A percentile compares a stretch with the other conserved stretches of the same genome.
These are phyloP conservation scores for Protonemura montana DNA, from an alignment of 2,888 invertebrate genomes.

Conservation along the genomic window DNA sequence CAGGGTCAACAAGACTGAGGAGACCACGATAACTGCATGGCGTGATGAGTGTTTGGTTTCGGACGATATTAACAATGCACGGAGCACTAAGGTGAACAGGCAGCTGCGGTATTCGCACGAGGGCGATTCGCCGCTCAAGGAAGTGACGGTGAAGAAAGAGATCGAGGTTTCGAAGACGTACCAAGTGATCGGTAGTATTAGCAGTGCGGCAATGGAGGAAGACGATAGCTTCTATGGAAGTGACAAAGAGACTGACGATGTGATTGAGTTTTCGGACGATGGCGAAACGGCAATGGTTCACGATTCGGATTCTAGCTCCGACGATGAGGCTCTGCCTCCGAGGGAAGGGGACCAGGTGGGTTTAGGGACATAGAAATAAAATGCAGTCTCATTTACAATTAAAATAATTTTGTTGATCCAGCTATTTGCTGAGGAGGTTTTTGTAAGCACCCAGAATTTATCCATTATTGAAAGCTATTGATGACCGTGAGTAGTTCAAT, in stretches of 20 bases:
- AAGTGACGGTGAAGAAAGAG: constrained; percentile 54
- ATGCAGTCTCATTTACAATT: background rate
- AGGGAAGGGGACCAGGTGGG: constrained; percentile 48
- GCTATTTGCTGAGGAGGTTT: background rate
- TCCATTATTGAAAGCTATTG: too few relatives aligned
- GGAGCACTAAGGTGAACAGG: constrained; percentile 14
- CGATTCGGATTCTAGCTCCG: constrained; percentile 54
- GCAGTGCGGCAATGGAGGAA: constrained; percentile 56
- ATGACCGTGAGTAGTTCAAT: background rate
- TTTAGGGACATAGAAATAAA: constrained; percentile 9
- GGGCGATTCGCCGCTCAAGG: constrained; percentile 42
- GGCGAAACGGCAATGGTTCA: constrained; percentile 59
- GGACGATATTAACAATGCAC: constrained; percentile 27
- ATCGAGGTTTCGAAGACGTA: constrained; percentile 54
- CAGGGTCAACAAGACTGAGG: constrained; percentile 53
- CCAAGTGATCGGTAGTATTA: constrained; percentile 50
- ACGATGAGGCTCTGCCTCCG: constrained; percentile 54
- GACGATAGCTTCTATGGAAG: constrained; percentile 69
- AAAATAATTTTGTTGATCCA: background rate
- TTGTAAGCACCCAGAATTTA: too few relatives aligned
- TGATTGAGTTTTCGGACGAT: constrained; percentile 68
- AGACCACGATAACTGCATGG: constrained; percentile 52
- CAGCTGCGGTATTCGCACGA: constrained; percentile 19
- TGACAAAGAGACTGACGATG: constrained; percentile 69
- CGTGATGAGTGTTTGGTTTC: constrained; percentile 51